Evolutionary conservation across 2,888 invertebrate species (phyloP).

Genomic region (Odontothrips loti): DNA sequence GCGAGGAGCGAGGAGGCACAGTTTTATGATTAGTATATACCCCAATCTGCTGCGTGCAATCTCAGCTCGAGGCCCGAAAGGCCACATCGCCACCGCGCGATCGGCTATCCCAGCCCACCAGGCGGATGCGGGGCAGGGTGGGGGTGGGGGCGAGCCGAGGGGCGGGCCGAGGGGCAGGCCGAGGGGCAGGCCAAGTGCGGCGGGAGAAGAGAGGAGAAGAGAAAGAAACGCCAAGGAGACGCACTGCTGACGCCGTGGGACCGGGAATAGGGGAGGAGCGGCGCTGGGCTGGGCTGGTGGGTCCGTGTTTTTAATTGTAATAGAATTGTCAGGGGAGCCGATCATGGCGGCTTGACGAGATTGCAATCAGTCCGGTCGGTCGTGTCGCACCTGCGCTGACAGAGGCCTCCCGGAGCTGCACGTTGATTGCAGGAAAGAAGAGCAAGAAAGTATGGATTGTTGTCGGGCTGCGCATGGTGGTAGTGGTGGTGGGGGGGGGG

Average conservation of each 20-base stretch:
- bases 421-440: too few species aligned
- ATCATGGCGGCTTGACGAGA: not conserved
- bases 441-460: too few species aligned
- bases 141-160: not conserved
- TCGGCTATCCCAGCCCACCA: too few species aligned
- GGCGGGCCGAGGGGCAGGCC: not conserved
- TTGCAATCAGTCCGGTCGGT: not conserved
- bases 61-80: not conserved
- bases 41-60: conserved; percentile 1
- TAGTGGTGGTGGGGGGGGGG: too few species aligned
- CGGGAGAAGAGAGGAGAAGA: not conserved
- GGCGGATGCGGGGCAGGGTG: not conserved
- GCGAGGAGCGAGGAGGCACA: not conserved
- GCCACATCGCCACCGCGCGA: too few species aligned
- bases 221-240: too few species aligned
- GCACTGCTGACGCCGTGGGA: not conserved
- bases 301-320: not conserved
- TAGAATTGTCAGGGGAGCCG: conserved; percentile 10
- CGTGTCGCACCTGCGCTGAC: not conserved
- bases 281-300: not conserved
- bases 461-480: too few species aligned
- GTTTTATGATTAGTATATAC: conserved; percentile 5
- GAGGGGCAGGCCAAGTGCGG: not conserved
- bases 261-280: not conserved
- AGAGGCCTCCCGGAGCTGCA: too few species aligned